A percentile compares a stretch with the other conserved stretches of the same genome.
Evolutionary conservation across 1,140 invertebrate genomes (phyloP).

Genomic region (Dendroctonus ponderosae): DNA sequence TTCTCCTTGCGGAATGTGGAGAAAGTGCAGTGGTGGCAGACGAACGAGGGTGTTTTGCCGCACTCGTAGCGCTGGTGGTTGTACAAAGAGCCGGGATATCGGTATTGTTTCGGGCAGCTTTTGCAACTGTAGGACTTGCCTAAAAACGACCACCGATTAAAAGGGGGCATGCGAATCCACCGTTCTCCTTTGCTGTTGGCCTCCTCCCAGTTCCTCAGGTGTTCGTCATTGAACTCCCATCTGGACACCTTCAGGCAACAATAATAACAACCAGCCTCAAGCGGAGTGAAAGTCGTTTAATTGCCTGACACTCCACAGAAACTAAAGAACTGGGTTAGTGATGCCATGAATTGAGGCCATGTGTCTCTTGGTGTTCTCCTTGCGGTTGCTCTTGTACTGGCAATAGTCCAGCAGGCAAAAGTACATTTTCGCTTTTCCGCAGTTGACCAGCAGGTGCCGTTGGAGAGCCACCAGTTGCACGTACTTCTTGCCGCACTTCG

Average conservation of each 20-base stretch:
- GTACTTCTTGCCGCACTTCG: constrained; percentile 59
- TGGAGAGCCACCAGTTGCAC: constrained; percentile 54
- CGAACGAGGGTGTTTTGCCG: constrained; percentile 57
- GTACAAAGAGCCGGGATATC: constrained; percentile 8
- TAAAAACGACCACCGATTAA: neutral
- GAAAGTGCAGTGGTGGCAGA: constrained; percentile 38
- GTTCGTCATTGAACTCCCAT: constrained; percentile 57
- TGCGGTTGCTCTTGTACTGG: constrained; percentile 28
- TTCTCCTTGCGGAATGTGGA: neutral
- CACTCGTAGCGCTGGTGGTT: constrained; percentile 29
- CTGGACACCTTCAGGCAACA: constrained; percentile 53
- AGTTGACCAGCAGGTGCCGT: constrained; percentile 48
- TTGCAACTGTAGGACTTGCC: constrained; percentile 1
- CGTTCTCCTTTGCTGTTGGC: no score
- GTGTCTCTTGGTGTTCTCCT: constrained; percentile 34
- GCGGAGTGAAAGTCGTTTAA: neutral
- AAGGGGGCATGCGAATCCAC: neutral
- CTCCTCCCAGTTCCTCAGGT: constrained; percentile 61
- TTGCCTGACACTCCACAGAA: neutral
- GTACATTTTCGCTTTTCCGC: constrained; percentile 29
- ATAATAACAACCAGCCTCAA: constrained; percentile 24
- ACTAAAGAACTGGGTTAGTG: neutral
- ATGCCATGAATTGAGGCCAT: constrained; percentile 22
- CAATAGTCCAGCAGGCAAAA: constrained; percentile 21
- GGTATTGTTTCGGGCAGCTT: constrained; percentile 27